Evolutionary conservation across 1,140 invertebrate species (phyloP).

Genomic region (Pararge aegeria): DNA sequence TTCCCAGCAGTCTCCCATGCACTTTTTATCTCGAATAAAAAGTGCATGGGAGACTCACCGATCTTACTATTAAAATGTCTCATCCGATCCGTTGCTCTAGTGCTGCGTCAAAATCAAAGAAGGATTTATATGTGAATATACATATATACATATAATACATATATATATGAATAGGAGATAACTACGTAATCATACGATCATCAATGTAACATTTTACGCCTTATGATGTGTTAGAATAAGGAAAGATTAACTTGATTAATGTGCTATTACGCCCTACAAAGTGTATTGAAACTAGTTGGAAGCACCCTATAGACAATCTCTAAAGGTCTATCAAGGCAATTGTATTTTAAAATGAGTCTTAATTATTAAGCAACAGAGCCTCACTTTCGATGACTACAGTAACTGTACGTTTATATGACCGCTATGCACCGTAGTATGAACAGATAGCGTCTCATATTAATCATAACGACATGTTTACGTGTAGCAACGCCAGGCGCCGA

Average conservation of each 20-base stretch:
- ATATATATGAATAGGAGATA: background rate
- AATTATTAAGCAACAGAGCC: background rate
- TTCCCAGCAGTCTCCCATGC: too few species aligned
- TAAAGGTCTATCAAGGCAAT: background rate
- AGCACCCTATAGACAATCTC: background rate
- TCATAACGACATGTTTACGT: conserved; percentile 29
- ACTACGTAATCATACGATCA: background rate
- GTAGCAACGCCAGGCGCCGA: conserved; percentile 23
- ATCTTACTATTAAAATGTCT: too few species aligned
- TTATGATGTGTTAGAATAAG: background rate
- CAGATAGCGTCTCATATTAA: conserved; percentile 18
- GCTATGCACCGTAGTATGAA: conserved; percentile 13
- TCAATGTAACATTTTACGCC: background rate
- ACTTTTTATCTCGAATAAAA: too few species aligned
- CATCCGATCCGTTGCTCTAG: too few species aligned
- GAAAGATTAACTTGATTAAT: background rate
- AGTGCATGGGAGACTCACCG: too few species aligned
- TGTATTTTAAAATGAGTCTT: conserved; percentile 1
- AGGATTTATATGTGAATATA: too few species aligned
- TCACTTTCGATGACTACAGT: background rate
- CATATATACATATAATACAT: too few species aligned
- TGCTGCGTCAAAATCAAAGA: too few species aligned
- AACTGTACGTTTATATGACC: conserved; percentile 6
- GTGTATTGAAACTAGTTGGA: background rate
- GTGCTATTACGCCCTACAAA: background rate